These are phyloP conservation scores for Endomychus coccineus DNA, from an alignment of 2,888 invertebrate species.

Conservation along the genomic window DNA sequence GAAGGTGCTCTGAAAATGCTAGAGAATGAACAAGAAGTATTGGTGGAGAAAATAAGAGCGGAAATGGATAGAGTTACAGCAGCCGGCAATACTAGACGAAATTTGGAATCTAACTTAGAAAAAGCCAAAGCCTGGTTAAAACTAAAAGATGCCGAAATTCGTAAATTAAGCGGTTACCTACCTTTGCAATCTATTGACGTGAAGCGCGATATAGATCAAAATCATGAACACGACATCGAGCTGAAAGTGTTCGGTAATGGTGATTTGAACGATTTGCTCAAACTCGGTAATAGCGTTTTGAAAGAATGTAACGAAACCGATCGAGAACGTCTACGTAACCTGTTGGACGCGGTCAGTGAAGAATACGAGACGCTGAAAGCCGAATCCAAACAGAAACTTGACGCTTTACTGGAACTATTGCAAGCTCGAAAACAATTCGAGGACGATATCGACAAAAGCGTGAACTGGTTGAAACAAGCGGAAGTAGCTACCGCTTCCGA, in stretches of 20 bases:
- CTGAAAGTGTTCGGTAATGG: constrained; percentile 71
- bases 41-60: constrained; percentile 62
- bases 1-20: constrained; percentile 66
- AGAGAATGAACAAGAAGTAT: constrained; percentile 65
- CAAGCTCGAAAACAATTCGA: constrained; percentile 78
- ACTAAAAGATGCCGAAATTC: constrained; percentile 65
- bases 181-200: constrained; percentile 74
- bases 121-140: constrained; percentile 76
- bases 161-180: constrained; percentile 66
- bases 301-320: constrained; percentile 75
- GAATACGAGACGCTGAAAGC: constrained; percentile 67
- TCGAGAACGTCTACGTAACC: constrained; percentile 55
- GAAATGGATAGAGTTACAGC: constrained; percentile 66
- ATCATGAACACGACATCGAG: constrained; percentile 68
- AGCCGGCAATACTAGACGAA: constrained; percentile 64
- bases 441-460: constrained; percentile 68
- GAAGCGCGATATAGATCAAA: constrained; percentile 72
- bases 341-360: constrained; percentile 61
- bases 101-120: constrained; percentile 71
- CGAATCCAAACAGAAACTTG: constrained; percentile 65
- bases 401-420: constrained; percentile 63
- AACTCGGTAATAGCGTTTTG: constrained; percentile 67
- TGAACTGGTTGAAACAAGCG: constrained; percentile 85
- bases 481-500: constrained; percentile 80
- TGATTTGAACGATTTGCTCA: constrained; percentile 65